phyloP scores from a whole-genome alignment of 2,113 vertebrate genomes.

The Pungitius pungitius region DNA sequence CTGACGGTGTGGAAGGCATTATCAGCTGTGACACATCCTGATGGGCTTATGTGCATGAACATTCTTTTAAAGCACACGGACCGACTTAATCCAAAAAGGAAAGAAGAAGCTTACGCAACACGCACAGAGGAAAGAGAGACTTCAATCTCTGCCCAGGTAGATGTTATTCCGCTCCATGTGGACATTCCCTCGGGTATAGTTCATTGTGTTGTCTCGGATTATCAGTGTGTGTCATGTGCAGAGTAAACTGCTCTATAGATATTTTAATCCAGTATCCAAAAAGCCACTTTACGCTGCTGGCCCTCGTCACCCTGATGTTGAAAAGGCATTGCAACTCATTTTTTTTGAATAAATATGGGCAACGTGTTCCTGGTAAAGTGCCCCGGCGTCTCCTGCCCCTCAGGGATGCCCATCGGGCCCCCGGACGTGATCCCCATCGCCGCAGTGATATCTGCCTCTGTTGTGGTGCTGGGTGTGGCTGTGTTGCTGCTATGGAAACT shows the following conservation, averaged over 20 bases:
- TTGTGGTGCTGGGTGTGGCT: conserved; percentile 49
- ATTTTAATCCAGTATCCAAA: conserved; percentile 12
- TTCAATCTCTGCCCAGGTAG: neutral
- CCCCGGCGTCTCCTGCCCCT: conserved; percentile 12
- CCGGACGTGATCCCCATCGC: conserved; percentile 59
- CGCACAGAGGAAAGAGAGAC: neutral
- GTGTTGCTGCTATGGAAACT: conserved; percentile 74
- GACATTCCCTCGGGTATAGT: neutral
- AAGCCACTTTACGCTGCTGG: neutral
- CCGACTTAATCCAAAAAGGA: too few species aligned
- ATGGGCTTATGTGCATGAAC: too few species aligned
- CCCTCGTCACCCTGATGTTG: neutral
- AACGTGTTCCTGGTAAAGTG: conserved; percentile 5
- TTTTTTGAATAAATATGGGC: neutral
- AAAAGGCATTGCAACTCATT: conserved; percentile 8
- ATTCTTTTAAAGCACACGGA: too few species aligned
- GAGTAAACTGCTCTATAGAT: neutral
- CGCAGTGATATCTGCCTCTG: conserved; percentile 47
- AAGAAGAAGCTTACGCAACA: neutral
- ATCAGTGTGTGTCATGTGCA: neutral
- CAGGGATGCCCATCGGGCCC: conserved; percentile 39
- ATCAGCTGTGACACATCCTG: too few species aligned
- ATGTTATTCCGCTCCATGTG: neutral
- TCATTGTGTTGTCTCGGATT: neutral
- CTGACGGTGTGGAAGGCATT: too few species aligned